These are phyloP conservation scores for Actinernus sp. DNA, from an alignment of 92 coral and sea anemone species.

Conservation along the genomic window DNA sequence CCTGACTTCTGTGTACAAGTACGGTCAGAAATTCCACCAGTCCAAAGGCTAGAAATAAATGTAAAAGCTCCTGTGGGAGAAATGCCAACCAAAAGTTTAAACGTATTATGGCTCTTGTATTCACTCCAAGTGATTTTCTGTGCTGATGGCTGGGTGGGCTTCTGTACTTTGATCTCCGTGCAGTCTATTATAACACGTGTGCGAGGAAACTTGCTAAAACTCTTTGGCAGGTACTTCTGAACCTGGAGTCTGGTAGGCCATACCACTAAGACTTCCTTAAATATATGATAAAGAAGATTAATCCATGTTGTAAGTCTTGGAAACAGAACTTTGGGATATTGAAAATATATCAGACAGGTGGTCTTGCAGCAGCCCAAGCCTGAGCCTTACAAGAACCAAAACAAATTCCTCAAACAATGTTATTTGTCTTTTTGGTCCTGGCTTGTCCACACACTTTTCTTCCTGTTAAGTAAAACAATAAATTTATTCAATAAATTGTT, in stretches of 20 bases:
- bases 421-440: slow-evolving; percentile 51
- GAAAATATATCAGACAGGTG: slow-evolving; percentile 51
- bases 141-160: slow-evolving; percentile 51
- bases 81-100: slow-evolving; percentile 68
- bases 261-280: slow-evolving; percentile 33
- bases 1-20: slow-evolving; percentile 64
- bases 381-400: slow-evolving; percentile 42
- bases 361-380: slow-evolving; percentile 59
- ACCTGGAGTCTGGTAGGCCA: slow-evolving; percentile 47
- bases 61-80: slow-evolving; percentile 66
- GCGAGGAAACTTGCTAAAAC: slow-evolving; percentile 45
- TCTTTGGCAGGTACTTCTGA: slow-evolving; percentile 26
- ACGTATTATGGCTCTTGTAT: slow-evolving; percentile 63
- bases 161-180: slow-evolving; percentile 39
- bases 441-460: too few relatives aligned
- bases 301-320: slow-evolving; percentile 51
- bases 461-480: too few relatives aligned
- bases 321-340: slow-evolving; percentile 42
- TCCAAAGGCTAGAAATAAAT: slow-evolving; percentile 68
- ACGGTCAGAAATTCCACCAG: slow-evolving; percentile 63
- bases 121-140: slow-evolving; percentile 45
- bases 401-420: slow-evolving; percentile 40
- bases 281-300: slow-evolving; percentile 29
- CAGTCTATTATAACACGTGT: slow-evolving; percentile 62
- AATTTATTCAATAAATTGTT: too few relatives aligned